These are phyloP conservation scores for Drosophila pallidifrons DNA, from an alignment of 1,140 invertebrate species.

Conservation along the genomic window DNA sequence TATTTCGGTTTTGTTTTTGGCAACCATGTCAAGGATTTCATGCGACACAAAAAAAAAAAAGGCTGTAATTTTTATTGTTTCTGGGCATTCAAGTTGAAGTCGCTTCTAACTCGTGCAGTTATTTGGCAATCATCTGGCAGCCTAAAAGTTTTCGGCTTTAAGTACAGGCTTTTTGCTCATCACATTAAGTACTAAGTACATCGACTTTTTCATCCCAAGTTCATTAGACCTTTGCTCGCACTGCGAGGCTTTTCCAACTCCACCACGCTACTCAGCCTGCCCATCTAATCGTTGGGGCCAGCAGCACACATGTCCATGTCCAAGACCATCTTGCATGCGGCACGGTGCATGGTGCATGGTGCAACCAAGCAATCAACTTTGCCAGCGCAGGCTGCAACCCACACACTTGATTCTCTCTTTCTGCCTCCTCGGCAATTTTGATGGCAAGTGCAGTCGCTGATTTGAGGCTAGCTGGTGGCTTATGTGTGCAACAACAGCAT, in stretches of 20 bases:
- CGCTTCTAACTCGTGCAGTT: slow-evolving; percentile 45
- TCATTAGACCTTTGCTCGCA: slow-evolving; percentile 42
- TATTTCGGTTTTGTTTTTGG: slow-evolving; percentile 38
- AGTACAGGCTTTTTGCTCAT: not conserved
- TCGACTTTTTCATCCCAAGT: slow-evolving; percentile 16
- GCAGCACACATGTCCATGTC: slow-evolving; percentile 44
- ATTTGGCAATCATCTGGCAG: slow-evolving; percentile 34
- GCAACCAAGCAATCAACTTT: slow-evolving; percentile 53
- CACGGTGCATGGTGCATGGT: too few relatives aligned
- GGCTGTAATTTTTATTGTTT: slow-evolving; percentile 67
- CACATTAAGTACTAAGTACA: slow-evolving; percentile 13
- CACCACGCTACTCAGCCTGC: slow-evolving; percentile 20
- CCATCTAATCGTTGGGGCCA: slow-evolving; percentile 64
- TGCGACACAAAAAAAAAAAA: slow-evolving; percentile 36
- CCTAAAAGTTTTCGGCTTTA: too few relatives aligned
- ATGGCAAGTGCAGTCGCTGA: slow-evolving; percentile 45
- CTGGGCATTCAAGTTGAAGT: slow-evolving; percentile 35
- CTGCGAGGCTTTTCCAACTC: slow-evolving; percentile 33
- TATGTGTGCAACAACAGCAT: slow-evolving; percentile 37
- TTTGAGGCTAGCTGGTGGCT: slow-evolving; percentile 49
- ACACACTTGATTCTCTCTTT: slow-evolving; percentile 23
- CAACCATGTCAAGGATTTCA: slow-evolving; percentile 68
- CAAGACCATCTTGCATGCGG: slow-evolving; percentile 5
- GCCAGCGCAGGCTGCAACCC: slow-evolving; percentile 42
- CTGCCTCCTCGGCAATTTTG: slow-evolving; percentile 7